These are phyloP conservation scores for Brachypodius melanocephalos DNA, from an alignment of 2,113 vertebrate species.

Conservation along the genomic window DNA sequence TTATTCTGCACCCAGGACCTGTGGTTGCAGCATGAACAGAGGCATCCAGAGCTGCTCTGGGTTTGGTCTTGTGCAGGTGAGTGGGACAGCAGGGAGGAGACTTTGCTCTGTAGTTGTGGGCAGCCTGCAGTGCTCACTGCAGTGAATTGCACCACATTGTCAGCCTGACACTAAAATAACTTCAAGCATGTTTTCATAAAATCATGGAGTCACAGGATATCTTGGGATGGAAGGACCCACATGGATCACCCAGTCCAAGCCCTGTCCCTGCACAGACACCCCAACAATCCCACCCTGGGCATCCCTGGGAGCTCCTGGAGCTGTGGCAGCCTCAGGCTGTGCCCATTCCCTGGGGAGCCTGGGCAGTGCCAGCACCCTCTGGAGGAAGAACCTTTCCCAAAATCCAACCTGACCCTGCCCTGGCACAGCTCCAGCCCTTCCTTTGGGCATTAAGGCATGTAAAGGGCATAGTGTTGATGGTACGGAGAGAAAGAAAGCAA, in stretches of 20 bases:
- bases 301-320: background rate
- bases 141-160: background rate
- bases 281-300: background rate
- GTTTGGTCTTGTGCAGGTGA: background rate
- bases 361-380: background rate
- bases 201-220: background rate
- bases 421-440: fast-evolving
- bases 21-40: background rate
- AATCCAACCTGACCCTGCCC: fast-evolving
- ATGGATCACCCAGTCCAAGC: background rate
- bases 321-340: background rate
- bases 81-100: background rate
- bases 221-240: background rate
- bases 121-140: background rate
- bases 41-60: background rate
- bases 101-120: background rate
- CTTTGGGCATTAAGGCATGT: background rate
- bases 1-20: background rate
- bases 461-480: background rate
- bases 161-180: background rate
- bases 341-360: background rate
- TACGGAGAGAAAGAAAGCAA: background rate
- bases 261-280: background rate
- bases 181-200: background rate
- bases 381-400: background rate